Base-by-base conservation (phyloP, 53 echinoderm and acorn worm genomes). In the Crossaster papposus region DNA sequence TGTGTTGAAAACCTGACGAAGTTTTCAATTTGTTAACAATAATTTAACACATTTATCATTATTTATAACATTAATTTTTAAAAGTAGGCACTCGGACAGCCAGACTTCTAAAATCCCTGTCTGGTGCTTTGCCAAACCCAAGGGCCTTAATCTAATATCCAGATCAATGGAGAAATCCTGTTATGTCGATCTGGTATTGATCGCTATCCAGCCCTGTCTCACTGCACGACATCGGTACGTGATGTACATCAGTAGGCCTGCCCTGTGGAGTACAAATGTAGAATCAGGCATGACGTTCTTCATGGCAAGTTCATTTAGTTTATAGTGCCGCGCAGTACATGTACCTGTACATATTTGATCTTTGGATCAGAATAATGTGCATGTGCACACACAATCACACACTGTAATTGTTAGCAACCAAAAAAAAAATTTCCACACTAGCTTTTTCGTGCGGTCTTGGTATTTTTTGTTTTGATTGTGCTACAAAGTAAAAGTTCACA, bases 141-240 rank as follows among this genome's bases (percentile, higher is more conserved):
- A n/a, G 82, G 82, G 82, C 23, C 82, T 44, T 24, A 64, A 70
- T 82, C 82, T 65, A 85, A 85, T 85, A 30, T 51, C 52, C 58
- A 85, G 52, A 71, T 53, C 85, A 85, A 53, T 85, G 24, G 51
- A 50, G 29, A 85, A 72, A 85, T 72, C 85, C 71, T 44, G 83
- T 83, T 33, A 68, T 24, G 34, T 85, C 73, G 73, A 85, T 85
- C 53, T 85, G 34, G 13, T 85, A 85, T 85, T 85, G 85, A 85
- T 85, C 36, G 22, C 22, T 28, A 68, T 29, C 31, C 68, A 68
- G 68, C n/a, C n/a, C 68, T 68, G 11, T 68, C 7, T 68, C 6
- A 68, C 24, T 26, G 68, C 24, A 68, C 26, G 68, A 28, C n/a
- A 68, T 5, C 28, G 31, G 75, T 15, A 74, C 28, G 28, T n/a